phyloP scores from a whole-genome alignment of 2,888 invertebrate species.

The Tetramorium bicarinatum region DNA sequence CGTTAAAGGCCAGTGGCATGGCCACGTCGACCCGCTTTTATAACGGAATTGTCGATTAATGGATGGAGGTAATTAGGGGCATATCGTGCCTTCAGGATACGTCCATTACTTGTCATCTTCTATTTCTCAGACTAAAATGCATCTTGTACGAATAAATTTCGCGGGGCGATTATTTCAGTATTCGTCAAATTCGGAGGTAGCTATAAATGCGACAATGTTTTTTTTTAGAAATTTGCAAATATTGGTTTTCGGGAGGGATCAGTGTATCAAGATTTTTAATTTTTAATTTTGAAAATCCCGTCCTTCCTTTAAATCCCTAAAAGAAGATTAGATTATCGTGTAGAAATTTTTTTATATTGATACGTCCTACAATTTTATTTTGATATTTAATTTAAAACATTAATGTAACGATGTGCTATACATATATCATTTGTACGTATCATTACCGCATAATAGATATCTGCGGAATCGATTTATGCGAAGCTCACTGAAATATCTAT shows the following conservation, averaged over 20 bases:
- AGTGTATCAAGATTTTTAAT: neutral
- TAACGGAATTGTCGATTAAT: constrained; percentile 61
- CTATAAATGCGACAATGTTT: neutral
- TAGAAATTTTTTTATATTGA: neutral
- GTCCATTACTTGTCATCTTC: constrained; percentile 55
- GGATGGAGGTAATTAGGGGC: constrained; percentile 60
- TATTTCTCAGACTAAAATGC: constrained; percentile 34
- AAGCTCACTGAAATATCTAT: constrained; percentile 31
- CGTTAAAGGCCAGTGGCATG: constrained; percentile 56
- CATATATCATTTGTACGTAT: constrained; percentile 1
- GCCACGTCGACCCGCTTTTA: constrained; percentile 55
- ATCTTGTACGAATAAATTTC: constrained; percentile 42
- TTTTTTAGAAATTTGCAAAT: neutral
- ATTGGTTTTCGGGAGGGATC: neutral
- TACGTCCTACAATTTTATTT: neutral
- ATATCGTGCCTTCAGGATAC: constrained; percentile 52
- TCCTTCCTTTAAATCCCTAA: neutral
- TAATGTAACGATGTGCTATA: neutral
- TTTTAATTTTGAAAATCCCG: neutral
- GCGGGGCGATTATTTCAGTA: neutral
- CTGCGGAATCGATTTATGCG: neutral
- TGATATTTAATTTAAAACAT: neutral
- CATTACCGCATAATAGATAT: constrained; percentile 28
- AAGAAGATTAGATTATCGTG: neutral
- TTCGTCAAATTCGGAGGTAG: neutral